Base-by-base conservation (phyloP, 1,140 invertebrate species). In the Lutraria rhynchaena region DNA sequence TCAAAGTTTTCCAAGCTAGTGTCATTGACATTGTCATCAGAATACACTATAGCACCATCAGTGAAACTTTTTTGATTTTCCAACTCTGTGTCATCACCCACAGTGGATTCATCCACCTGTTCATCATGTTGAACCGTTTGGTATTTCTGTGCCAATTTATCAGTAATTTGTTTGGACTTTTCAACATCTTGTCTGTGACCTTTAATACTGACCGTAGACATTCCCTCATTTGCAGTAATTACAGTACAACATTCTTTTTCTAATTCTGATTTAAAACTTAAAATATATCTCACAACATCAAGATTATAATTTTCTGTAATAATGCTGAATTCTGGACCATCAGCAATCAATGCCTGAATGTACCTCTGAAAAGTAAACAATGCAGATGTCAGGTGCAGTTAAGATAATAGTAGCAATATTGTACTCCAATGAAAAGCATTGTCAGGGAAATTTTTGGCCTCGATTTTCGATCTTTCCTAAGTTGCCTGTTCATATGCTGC, bases 351-450 rank as follows among this genome's bases (percentile, higher is more conserved):
- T 41, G 41, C 58, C 5, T 49, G 44, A 15, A 49, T 60, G 49
- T 41, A 60, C 41, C 15, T 75, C 73, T 61, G 73, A 44, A 61
- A 74, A 41, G 24, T 15, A 55, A 19, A 73, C 53, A 37, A 73
- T 17, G n/a, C n/a, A n/a, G n/a, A n/a, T n/a, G 2, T 29, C 57
- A 29, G 57, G 57, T 31, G 33, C 17, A n/a, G 17, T 29, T 17
- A 27, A 22, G 1, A 27, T n/a, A 22, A 60, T n/a, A 27, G 33
- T 15, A 15, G 19, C 57, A 22, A 60, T 22, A 31, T 60, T 27
- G 24, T 60, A 27, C 57, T 60, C 22, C 24, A 60, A 60, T 27
- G 33, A 27, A 4, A 49, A 49, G n/a, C n/a, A n/a, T n/a, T n/a
- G n/a, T n/a, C n/a, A n/a, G n/a, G n/a, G n/a, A n/a, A n/a, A n/a